Percentiles rank a stretch among this genome's conserved stretches.
These are phyloP conservation scores for Diploptera punctata DNA, from an alignment of 2,888 invertebrate species.

Conservation along the genomic window DNA sequence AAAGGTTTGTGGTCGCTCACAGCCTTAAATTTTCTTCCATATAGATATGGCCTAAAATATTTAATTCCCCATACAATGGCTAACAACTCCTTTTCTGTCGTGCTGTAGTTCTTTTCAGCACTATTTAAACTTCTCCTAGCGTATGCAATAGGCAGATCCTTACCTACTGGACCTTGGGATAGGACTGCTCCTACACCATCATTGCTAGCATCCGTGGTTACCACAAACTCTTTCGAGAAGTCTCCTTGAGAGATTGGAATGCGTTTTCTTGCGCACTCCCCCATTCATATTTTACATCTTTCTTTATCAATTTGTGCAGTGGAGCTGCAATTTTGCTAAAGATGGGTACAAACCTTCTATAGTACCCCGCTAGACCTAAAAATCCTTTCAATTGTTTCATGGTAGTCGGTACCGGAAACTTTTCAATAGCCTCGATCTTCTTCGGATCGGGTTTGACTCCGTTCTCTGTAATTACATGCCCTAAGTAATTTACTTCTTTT, in stretches of 20 bases:
- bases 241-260: neutral
- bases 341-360: slow-evolving; percentile 5
- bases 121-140: too few relatives aligned
- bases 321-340: slow-evolving; percentile 27
- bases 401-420: neutral
- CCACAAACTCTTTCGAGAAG: slow-evolving; percentile 17
- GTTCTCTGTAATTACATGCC: too few relatives aligned
- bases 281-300: neutral
- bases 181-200: too few relatives aligned
- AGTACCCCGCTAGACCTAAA: neutral
- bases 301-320: neutral
- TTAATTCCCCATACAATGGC: slow-evolving; percentile 51
- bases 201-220: too few relatives aligned
- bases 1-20: slow-evolving; percentile 51
- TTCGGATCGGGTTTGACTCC: too few relatives aligned
- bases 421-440: too few relatives aligned
- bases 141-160: too few relatives aligned
- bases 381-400: neutral
- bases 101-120: too few relatives aligned
- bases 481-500: too few relatives aligned
- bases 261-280: too few relatives aligned
- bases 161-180: too few relatives aligned
- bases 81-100: slow-evolving; percentile 50
- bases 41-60: slow-evolving; percentile 52
- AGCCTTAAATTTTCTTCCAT: slow-evolving; percentile 50